These are phyloP conservation scores for Aspidiotus destructor DNA, from an alignment of 2,888 invertebrate species.

Conservation along the genomic window DNA sequence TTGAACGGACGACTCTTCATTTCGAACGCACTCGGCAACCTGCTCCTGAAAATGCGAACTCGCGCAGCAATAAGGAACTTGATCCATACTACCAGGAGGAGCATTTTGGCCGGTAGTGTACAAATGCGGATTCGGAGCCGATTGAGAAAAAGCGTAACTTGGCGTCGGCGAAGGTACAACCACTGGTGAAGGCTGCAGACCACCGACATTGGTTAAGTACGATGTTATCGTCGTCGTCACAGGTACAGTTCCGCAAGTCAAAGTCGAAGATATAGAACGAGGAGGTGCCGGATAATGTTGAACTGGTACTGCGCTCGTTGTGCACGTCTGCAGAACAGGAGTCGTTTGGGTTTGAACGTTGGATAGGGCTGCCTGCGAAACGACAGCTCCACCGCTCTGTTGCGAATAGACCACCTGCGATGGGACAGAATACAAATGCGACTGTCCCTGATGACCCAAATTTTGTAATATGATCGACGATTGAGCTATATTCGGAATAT, in stretches of 20 bases:
- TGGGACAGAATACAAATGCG: background rate
- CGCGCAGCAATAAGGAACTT: background rate
- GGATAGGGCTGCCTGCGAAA: background rate
- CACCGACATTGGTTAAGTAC: constrained; percentile 10
- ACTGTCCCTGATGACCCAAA: constrained; percentile 3
- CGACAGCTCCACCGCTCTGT: constrained; percentile 6
- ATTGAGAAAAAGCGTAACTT: background rate
- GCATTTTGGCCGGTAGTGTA: background rate
- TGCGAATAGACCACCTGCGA: constrained; percentile 1
- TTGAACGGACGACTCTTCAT: constrained; percentile 2
- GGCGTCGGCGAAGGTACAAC: background rate
- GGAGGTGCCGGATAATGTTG: constrained; percentile 16
- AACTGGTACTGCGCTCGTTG: constrained; percentile 12
- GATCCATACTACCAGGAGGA: background rate
- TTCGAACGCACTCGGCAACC: constrained; percentile 11
- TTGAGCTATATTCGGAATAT: background rate
- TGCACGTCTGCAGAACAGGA: constrained; percentile 10
- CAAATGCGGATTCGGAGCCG: background rate
- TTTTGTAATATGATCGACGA: constrained; percentile 13
- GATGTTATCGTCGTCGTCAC: constrained; percentile 12
- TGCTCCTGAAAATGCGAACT: constrained; percentile 19
- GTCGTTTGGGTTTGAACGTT: constrained; percentile 25
- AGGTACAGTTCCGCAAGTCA: background rate
- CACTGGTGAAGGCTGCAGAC: background rate
- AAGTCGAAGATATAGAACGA: background rate